phyloP scores from a whole-genome alignment of 2,113 vertebrate species.

The Podarcis cretensis region DNA sequence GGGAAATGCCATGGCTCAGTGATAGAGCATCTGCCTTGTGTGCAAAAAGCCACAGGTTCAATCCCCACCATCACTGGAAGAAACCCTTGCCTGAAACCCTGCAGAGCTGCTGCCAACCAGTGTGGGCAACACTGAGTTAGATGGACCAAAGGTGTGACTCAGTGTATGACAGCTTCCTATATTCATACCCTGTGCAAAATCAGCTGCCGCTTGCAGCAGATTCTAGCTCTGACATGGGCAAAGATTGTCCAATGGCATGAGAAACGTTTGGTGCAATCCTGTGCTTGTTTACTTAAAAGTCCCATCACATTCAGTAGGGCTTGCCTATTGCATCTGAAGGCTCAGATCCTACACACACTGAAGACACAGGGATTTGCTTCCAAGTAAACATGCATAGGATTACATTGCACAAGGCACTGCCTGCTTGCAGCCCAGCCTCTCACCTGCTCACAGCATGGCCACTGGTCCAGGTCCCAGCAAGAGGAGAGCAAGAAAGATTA shows the following conservation, averaged over 20 bases:
- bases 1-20: too few relatives aligned
- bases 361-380: neutral
- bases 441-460: too few relatives aligned
- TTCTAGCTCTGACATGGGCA: neutral
- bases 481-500: neutral
- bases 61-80: too few relatives aligned
- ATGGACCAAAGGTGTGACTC: too few relatives aligned
- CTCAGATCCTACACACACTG: neutral
- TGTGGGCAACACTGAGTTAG: too few relatives aligned
- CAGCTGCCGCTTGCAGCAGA: neutral
- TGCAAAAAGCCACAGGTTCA: too few relatives aligned
- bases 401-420: neutral
- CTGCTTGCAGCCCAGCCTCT: too few relatives aligned
- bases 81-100: too few relatives aligned
- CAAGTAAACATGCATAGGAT: too few relatives aligned
- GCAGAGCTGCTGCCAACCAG: too few relatives aligned
- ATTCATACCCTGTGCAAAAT: neutral
- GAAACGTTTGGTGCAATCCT: neutral
- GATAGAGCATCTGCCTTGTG: too few relatives aligned
- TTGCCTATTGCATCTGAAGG: neutral
- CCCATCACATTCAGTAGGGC: neutral
- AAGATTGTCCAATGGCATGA: neutral
- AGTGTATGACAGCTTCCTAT: too few relatives aligned
- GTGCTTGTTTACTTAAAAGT: neutral
- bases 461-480: neutral